Evolutionary conservation across 2,113 vertebrate genomes (phyloP), one percentile per base, ranked within the genome.

Genomic region (Gobiocypris rarus): DNA sequence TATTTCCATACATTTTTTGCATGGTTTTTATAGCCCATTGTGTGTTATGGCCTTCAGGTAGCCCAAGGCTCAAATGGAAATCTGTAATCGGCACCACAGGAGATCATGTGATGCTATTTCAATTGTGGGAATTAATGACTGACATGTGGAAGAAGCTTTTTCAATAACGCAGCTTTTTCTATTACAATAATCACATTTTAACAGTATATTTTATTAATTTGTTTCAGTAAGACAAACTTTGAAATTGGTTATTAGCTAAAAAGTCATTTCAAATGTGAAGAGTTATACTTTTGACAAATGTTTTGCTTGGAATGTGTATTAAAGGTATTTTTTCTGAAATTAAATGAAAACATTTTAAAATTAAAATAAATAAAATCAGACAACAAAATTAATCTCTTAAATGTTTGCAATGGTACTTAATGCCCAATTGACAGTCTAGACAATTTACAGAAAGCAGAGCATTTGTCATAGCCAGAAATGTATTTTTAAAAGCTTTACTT

Each of bases 31-130:
- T 54, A 52, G 48, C 63, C 61, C 48, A 81, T 70, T 70, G 70
- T 19, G 48, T 70, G 45, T 63, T 41, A 9, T 70, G 79, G 79
- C 79, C 65, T 81, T 70, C 45, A 70, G 79, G 79, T 50, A 54
- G 79, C 65, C 65, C 2, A 26, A 54, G 79, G 63, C 65, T 38
- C 11, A 28, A 56, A 56, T 56, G 17, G 45, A 48, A 38, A 22
- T 41, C 48, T 6, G 28, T 70, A 48, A 70, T 82, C 19, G 7
- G 19, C 2, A 70, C 65, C 65, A 50, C 61, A 54, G 13, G 22
- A 38, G 28, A 26, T 4, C 22, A 54, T 56, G 63, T 54, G 63
- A 81, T 52, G 13, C 9, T 10, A 69, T 81, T 69, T 81, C 79
- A 41, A n/a, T 28, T 61, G 19, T 76, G 79, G 43, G 43, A 80